phyloP scores from a whole-genome alignment of 1,140 invertebrate genomes.

The Nasonia longicornis region DNA sequence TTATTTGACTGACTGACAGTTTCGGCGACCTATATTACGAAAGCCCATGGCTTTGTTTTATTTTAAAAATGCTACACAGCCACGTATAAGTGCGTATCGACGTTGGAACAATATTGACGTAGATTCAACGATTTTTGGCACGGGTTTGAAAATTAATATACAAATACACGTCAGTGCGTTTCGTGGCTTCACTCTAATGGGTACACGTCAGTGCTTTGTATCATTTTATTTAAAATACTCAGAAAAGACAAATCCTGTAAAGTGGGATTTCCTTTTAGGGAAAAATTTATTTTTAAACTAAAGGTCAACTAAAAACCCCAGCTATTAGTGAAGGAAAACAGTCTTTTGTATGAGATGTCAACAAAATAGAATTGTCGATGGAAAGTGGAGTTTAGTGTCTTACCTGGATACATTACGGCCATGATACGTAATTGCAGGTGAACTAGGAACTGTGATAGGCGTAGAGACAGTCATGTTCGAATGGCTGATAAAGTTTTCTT shows the following conservation, averaged over 20 bases:
- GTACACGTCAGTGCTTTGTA: too few relatives aligned
- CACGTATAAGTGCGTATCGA: background rate
- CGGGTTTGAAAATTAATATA: background rate
- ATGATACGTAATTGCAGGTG: slow-evolving; percentile 56
- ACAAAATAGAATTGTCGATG: background rate
- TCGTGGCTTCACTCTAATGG: background rate
- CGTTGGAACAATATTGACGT: background rate
- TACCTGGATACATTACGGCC: slow-evolving; percentile 40
- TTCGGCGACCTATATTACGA: background rate
- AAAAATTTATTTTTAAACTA: too few relatives aligned
- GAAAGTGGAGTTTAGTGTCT: background rate
- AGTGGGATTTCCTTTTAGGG: too few relatives aligned
- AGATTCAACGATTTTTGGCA: background rate
- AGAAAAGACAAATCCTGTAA: too few relatives aligned
- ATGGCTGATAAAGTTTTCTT: slow-evolving; percentile 46
- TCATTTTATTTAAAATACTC: too few relatives aligned
- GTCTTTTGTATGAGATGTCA: too few relatives aligned
- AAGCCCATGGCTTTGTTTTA: background rate
- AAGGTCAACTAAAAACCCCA: too few relatives aligned
- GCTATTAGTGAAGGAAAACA: too few relatives aligned
- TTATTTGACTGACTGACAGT: background rate
- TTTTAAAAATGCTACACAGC: background rate
- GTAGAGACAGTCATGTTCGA: slow-evolving; percentile 63
- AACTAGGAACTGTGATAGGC: slow-evolving; percentile 60
- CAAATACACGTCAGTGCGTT: background rate